These are phyloP conservation scores for Bolborhynchus lineola DNA, from an alignment of 2,113 vertebrate species.

Conservation along the genomic window DNA sequence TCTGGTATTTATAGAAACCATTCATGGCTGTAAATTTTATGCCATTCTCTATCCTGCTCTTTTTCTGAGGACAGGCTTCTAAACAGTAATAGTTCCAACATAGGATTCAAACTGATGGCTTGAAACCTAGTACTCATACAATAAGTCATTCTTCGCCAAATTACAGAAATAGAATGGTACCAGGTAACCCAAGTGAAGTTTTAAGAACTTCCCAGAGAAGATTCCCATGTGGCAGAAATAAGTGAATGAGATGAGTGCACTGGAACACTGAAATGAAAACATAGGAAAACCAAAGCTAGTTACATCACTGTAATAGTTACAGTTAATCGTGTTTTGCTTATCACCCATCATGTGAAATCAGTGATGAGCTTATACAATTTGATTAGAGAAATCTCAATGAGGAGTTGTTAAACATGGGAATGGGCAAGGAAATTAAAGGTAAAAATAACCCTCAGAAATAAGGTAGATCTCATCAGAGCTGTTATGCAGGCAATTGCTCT, in stretches of 20 bases:
- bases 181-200: neutral
- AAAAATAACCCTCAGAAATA: neutral
- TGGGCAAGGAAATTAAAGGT: neutral
- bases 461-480: neutral
- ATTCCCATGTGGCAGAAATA: neutral
- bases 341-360: neutral
- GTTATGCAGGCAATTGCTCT: neutral
- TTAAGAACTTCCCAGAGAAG: neutral
- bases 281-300: neutral
- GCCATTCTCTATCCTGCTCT: neutral
- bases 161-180: neutral
- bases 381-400: neutral
- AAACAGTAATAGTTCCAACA: neutral
- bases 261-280: neutral
- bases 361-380: neutral
- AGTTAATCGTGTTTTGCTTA: neutral
- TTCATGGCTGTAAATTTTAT: neutral
- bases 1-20: neutral
- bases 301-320: neutral
- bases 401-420: neutral
- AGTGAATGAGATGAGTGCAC: neutral
- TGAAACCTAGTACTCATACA: neutral
- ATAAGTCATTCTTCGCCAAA: neutral
- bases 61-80: neutral
- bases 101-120: accelerated